These are phyloP conservation scores for Tetragnatha versicolor DNA, from an alignment of 1,140 invertebrate species.

Conservation along the genomic window DNA sequence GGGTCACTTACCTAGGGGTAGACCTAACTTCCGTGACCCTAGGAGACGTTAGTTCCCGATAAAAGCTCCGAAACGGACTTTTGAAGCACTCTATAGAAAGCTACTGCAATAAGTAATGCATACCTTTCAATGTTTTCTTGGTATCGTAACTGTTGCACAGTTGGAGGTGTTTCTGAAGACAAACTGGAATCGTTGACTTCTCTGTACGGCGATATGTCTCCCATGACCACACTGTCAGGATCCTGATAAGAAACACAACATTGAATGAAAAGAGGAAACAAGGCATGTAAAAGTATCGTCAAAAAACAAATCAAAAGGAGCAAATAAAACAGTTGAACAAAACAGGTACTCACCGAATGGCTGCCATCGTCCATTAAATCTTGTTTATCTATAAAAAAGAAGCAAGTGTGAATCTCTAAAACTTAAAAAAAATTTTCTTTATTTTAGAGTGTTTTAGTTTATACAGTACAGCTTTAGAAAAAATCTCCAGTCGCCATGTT, in stretches of 20 bases:
- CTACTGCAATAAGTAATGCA: not conserved
- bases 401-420: no score
- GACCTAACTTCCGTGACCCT: no score
- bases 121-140: slow-evolving; percentile 80
- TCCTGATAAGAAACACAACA: slow-evolving; percentile 70
- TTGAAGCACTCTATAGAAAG: no score
- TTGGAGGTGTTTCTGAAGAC: slow-evolving; percentile 80
- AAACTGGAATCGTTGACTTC: slow-evolving; percentile 82
- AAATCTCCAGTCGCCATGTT: no score
- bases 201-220: slow-evolving; percentile 85
- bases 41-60: no score
- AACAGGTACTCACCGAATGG: slow-evolving; percentile 38
- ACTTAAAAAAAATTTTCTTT: no score
- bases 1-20: no score
- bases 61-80: no score
- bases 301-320: not conserved
- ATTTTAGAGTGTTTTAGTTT: no score
- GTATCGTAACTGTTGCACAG: slow-evolving; percentile 86
- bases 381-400: slow-evolving; percentile 11
- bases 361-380: not conserved
- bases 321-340: no score
- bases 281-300: not conserved
- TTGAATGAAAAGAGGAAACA: not conserved
- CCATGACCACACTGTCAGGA: slow-evolving; percentile 80
- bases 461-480: no score